Evolutionary conservation across 2,888 invertebrate species (phyloP).

Genomic region (Ophioninae sp.): DNA sequence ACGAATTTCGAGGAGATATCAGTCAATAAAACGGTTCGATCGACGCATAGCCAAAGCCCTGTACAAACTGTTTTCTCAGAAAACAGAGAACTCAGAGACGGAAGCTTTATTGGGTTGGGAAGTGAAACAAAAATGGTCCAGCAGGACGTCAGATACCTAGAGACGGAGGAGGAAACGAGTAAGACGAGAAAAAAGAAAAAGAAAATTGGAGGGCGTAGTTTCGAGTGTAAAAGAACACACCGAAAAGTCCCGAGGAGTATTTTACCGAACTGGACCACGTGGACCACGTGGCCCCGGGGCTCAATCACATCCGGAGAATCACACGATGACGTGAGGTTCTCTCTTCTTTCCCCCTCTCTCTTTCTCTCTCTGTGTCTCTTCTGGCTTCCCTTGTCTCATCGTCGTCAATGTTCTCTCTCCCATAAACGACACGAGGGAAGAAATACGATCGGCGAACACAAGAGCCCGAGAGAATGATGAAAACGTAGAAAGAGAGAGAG

Average conservation of each 20-base stretch:
- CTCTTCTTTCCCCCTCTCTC: constrained; percentile 38
- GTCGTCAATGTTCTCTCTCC: constrained; percentile 53
- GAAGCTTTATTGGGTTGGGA: constrained; percentile 30
- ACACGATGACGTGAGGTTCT: constrained; percentile 47
- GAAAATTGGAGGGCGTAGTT: background rate
- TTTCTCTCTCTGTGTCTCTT: constrained; percentile 14
- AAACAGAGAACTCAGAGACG: constrained; percentile 28
- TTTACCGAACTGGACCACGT: constrained; percentile 52
- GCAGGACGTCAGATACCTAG: background rate
- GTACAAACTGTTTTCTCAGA: constrained; percentile 34
- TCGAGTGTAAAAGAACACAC: constrained; percentile 24
- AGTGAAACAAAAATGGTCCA: constrained; percentile 37
- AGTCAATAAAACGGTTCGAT: constrained; percentile 33
- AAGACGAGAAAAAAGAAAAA: background rate
- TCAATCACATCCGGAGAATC: constrained; percentile 57
- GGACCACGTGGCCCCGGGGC: constrained; percentile 60
- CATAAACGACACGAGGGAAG: constrained; percentile 53
- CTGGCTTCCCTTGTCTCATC: constrained; percentile 43
- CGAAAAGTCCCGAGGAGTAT: constrained; percentile 33
- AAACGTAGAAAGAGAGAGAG: constrained; percentile 27
- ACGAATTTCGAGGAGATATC: constrained; percentile 13
- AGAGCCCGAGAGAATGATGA: constrained; percentile 32
- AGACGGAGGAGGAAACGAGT: constrained; percentile 2
- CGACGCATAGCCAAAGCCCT: background rate
- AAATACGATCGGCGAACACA: constrained; percentile 45